Evolutionary conservation across 30 jellyfish, hydroid and myxozoan genomes (phyloP).

Genomic region (Aurelia coerulea): DNA sequence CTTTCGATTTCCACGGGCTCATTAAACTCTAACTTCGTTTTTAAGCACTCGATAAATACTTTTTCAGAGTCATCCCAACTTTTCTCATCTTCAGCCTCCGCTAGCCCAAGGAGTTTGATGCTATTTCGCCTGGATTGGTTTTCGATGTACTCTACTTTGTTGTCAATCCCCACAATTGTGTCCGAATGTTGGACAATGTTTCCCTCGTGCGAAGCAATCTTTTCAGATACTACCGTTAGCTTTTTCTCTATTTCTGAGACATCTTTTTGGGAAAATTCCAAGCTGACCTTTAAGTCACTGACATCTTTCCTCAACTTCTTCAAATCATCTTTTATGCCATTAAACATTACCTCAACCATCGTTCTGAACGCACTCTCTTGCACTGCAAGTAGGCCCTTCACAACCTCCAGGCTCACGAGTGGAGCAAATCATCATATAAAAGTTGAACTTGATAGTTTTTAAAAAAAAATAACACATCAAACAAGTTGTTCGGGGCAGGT

Average conservation of each 20-base stretch:
- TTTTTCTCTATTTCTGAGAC: neutral
- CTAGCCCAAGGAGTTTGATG: slow-evolving; percentile 11
- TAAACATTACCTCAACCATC: slow-evolving; percentile 21
- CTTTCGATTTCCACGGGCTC: slow-evolving; percentile 17
- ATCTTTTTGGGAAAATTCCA: slow-evolving; percentile 18
- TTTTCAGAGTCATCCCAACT: slow-evolving; percentile 16
- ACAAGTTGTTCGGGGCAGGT: too few relatives aligned
- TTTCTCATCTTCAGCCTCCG: slow-evolving; percentile 8
- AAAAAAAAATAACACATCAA: too few relatives aligned
- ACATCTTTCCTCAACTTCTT: slow-evolving; percentile 17
- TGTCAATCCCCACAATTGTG: slow-evolving; percentile 5
- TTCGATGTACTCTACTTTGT: slow-evolving; percentile 4
- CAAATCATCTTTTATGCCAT: slow-evolving; percentile 18
- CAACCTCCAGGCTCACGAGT: neutral
- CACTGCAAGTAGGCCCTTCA: slow-evolving; percentile 15
- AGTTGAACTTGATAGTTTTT: too few relatives aligned
- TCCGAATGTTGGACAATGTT: neutral
- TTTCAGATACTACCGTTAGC: neutral
- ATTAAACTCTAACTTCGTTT: neutral
- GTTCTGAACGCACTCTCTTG: slow-evolving; percentile 21
- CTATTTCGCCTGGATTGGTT: slow-evolving; percentile 11
- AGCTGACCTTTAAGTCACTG: slow-evolving; percentile 5
- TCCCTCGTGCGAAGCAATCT: slow-evolving; percentile 18
- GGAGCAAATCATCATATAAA: too few relatives aligned
- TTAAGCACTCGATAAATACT: neutral